Conservation (phyloP, 2,888 invertebrate species). For the Phaonia tiefii region DNA sequence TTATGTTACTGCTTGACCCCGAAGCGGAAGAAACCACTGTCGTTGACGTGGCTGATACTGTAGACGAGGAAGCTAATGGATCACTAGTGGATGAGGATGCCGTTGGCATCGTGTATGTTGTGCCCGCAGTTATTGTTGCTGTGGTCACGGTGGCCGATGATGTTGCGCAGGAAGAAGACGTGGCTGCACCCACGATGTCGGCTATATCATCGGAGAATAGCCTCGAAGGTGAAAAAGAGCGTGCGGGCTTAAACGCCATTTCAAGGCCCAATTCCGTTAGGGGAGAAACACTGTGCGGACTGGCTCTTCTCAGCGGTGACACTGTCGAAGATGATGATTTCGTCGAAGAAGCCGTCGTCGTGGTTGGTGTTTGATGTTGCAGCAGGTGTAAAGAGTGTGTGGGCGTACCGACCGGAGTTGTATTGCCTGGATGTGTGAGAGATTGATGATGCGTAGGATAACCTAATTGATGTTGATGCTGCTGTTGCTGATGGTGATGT, state of each 20-base stretch:
- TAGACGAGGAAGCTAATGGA: slow-evolving; percentile 38
- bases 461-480: slow-evolving; percentile 62
- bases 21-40: slow-evolving; percentile 64
- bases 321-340: slow-evolving; percentile 75
- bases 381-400: slow-evolving; percentile 27
- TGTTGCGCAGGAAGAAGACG: slow-evolving; percentile 66
- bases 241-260: slow-evolving; percentile 84
- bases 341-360: slow-evolving; percentile 58
- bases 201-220: slow-evolving; percentile 86
- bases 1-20: slow-evolving; percentile 65
- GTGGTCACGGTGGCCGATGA: slow-evolving; percentile 63
- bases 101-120: slow-evolving; percentile 56
- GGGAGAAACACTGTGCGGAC: slow-evolving; percentile 83
- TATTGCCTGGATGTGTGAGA: slow-evolving; percentile 44
- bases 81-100: slow-evolving; percentile 64
- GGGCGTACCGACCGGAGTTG: slow-evolving; percentile 40
- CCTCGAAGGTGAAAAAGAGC: slow-evolving; percentile 82
- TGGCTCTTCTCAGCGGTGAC: slow-evolving; percentile 80
- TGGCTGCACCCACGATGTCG: slow-evolving; percentile 76
- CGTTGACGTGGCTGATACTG: slow-evolving; percentile 61
- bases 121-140: slow-evolving; percentile 63
- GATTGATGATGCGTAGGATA: slow-evolving; percentile 48
- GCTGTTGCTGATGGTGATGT: slow-evolving; percentile 62
- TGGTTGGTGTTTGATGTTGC: slow-evolving; percentile 38
- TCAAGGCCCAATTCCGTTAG: slow-evolving; percentile 84